Base-by-base conservation (phyloP, 2,888 invertebrate genomes). In the Tiliacea aurago region DNA sequence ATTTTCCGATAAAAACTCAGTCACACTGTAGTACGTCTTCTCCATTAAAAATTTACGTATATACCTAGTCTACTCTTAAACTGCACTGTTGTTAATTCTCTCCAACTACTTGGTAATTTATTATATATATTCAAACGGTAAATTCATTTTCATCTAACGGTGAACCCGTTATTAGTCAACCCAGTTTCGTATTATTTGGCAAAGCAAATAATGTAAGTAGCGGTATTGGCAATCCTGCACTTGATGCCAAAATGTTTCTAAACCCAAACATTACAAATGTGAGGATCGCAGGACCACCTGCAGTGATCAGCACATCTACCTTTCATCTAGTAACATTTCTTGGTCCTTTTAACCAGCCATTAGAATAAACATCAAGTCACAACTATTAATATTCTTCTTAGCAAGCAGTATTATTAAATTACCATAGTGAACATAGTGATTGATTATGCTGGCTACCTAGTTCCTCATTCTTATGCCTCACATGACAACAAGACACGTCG, bases 381-480 rank as follows among this genome's bases (percentile, higher is more conserved):
- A 74, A 47, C n/a, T 37, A 65, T 78, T 78, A 65, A 49, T 66
- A 83, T 78, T 70, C 70, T 10, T 15, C 41, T 49, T 37, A 41
- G 15, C 58, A 66, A 62, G 7, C 55, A 23, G 43, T 77, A 33
- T 72, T 59, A 69, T 61, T 71, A 55, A 80, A 75, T 80, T 76
- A 56, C 56, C 71, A 61, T 76, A 45, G 28, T 55, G 72, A 68
- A 65, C 73, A 71, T 47, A 51, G 49, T 73, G 62, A 82, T 69
- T 78, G 62, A 81, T 70, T 76, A 71, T 64, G 56, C 71, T 66
- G 49, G 71, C 55, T 59, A 55, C 56, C 49, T 20, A 61, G 61
- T 81, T 84, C 77, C 81, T 84, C 81, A 84, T 84, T 84, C 77
- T 49, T 64, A 75, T 80, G 71, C 80, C 59, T n/a, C 61, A 47